Conservation (phyloP, 2,888 invertebrate species). For the Podotricha telesiphe region DNA sequence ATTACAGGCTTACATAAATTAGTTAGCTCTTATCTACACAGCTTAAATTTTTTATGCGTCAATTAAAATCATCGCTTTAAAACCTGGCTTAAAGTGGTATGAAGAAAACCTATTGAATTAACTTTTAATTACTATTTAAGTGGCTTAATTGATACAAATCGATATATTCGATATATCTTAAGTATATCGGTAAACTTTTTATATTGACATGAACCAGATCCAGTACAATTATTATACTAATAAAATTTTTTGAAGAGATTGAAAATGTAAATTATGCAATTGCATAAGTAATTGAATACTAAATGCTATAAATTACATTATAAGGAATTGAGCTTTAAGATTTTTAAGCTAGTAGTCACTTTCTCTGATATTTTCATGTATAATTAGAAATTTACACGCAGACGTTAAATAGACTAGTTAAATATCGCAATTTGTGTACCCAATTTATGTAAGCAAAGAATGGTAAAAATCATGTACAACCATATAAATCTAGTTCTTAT, state of each 20-base stretch:
- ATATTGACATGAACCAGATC: conserved; percentile 7
- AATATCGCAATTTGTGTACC: no score
- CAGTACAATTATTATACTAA: neutral
- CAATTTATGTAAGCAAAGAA: no score
- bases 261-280: neutral
- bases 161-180: conserved; percentile 17
- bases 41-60: neutral
- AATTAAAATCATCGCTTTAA: conserved; percentile 7
- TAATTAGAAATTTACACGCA: no score
- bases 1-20: neutral
- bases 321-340: no score
- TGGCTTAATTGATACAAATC: conserved; percentile 36
- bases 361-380: no score
- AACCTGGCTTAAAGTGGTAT: conserved; percentile 9
- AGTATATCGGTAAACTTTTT: conserved; percentile 10
- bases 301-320: no score
- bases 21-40: neutral
- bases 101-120: conserved; percentile 17
- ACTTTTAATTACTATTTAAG: conserved; percentile 21
- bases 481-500: no score
- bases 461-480: no score
- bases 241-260: conserved; percentile 1
- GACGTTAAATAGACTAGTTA: no score
- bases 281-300: no score
- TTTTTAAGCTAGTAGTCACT: no score